Evolutionary conservation across 2,888 invertebrate genomes (phyloP), one percentile per base, ranked within the genome.

Genomic region (Apantesis nais): DNA sequence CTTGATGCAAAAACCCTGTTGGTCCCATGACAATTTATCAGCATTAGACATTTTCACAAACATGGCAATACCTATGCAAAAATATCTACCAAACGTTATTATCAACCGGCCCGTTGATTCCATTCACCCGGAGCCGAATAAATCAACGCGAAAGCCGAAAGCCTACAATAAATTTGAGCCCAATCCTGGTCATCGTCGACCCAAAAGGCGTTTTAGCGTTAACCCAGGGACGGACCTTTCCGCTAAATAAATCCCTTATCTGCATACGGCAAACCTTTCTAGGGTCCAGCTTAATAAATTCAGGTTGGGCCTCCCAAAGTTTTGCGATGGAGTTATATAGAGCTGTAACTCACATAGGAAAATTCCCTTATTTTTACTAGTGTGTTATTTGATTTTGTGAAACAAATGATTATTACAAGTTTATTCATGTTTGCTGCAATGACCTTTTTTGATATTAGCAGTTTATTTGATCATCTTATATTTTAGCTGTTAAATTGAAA

Each of bases 221-320:
- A 91, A 93, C 93, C 94, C 93, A 85, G 92, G 92, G 93, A 91
- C 92, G 94, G 95, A 94, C 95, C 94, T 94, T 94, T 94, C 93
- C 93, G 95, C 94, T 95, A 93, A 94, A 94, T 95, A 95, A 95
- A 95, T 95, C 95, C 94, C 95, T 95, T 95, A 95, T 95, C 95
- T 95, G 94, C 95, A 95, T 95, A 95, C 93, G 95, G 93, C 95
- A 93, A 93, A 95, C 95, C 95, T 95, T 94, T 93, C 93, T 90
- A 92, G 94, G 95, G 95, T 95, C 95, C 95, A 85, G 95, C 94
- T 94, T 95, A 94, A 95, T 95, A 95, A 94, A 95, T 95, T 95
- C 95, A 94, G 93, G 94, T 95, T 93, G 94, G 95, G 93, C 89
- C 89, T 90, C 87, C 89, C 87, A 84, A 93, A 93, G 85, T 93